Evolutionary conservation across 1,140 invertebrate genomes (phyloP), one percentile per base, ranked within the genome.

Genomic region (Uloborus diversus): DNA sequence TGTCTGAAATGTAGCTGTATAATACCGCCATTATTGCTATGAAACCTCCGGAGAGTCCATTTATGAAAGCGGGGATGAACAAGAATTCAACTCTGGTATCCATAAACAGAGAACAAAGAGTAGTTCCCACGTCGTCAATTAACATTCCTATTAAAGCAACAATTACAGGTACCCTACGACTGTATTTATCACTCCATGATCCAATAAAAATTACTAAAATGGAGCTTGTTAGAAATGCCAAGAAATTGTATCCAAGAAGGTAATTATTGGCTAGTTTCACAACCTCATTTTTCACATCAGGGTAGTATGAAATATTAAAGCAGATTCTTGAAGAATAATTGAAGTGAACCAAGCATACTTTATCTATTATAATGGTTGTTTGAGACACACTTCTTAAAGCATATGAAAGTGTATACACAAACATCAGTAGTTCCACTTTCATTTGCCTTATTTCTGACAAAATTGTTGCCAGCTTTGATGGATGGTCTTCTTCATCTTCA

Each of bases 101-200:
- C 2, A 79, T 32, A n/a, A 33, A 20, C 9, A 4, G 20, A 13
- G 76, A 56, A 28, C 64, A 68, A 5, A 79, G 20, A 3, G 49
- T 62, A 28, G 28, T 27, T 5, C 76, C 76, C 23, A 79, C 13
- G 7, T 57, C 76, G 20, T 79, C 76, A 1, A 70, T 7, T 20
- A 62, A 59, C 1, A 65, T 30, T 57, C 75, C 76, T 1, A 79
- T 0, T 13, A 69, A 37, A 17, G 76, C 28, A 17, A 23, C 11
- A 4, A 79, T 49, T 17, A 79, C 11, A 5, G 76, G 76, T 11
- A 30, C 4, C 23, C 70, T 79, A 28, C 76, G 59, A 5, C 76
- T 56, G 13, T 79, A 70, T 23, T 49, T 69, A 25, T 79, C 76
- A 35, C 65, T 69, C 76, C 76, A 79, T n/a, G 76, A 4, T 25